Evolutionary conservation across 2,888 invertebrate species (phyloP), one percentile per base, ranked within the genome.

Genomic region (Lamproptera curius): DNA sequence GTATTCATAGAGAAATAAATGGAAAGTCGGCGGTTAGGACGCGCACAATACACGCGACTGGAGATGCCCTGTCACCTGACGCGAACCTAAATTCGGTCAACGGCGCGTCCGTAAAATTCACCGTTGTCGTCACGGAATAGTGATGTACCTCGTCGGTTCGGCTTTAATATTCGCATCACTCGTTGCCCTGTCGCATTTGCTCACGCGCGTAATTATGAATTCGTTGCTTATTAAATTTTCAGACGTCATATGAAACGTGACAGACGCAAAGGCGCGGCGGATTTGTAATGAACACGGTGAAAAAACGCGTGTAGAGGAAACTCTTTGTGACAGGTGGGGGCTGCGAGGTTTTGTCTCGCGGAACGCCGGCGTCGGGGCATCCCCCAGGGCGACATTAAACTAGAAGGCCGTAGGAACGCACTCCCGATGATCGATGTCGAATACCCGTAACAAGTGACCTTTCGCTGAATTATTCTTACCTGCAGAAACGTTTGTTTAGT

Each of bases 1-100:
- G 86, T 87, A 87, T 87, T 87, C 87, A 87, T 87, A 87, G 86
- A 86, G 87, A 87, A 87, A 87, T 87, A 87, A 87, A 87, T 87
- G 87, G 86, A 85, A 87, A 87, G 87, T 86, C 86, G 81, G 76
- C 75, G 82, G 86, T 80, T 85, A 86, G 85, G 77, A 83, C 74
- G 75, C 70, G 79, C 83, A 84, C 86, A 84, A 83, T 82, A 84
- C 80, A 70, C 68, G 80, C 68, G 65, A 68, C 66, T 63, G 57
- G 76, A 79, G 83, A 82, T 77, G 76, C 75, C 72, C 70, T 82
- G 84, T 85, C 86, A 80, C 73, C 76, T 65, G 67, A 58, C 61
- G 62, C 45, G 51, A 70, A 70, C 70, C 73, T 67, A 71, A 76
- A 82, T 79, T 74, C 66, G 69, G 67, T 70, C 75, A 72, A 76